These are phyloP conservation scores for Cotesia typhae DNA, from an alignment of 1,140 invertebrate species.

Conservation along the genomic window DNA sequence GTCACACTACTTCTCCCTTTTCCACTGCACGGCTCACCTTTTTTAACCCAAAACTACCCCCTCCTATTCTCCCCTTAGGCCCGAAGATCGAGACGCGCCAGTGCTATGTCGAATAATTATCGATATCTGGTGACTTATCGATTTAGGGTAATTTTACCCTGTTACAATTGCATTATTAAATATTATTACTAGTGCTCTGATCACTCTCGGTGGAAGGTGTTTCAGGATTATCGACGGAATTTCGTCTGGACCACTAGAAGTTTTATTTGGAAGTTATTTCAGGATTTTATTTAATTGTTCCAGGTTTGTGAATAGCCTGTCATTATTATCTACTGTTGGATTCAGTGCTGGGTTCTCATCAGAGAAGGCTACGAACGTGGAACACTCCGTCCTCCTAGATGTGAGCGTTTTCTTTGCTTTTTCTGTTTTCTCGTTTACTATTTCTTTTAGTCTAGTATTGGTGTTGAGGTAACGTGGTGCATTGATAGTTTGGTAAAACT, in stretches of 20 bases:
- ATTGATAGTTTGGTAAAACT: constrained; percentile 22
- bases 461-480: constrained; percentile 14
- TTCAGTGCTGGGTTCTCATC: background rate
- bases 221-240: constrained; percentile 34
- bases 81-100: too few species aligned
- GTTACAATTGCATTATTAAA: constrained; percentile 27
- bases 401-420: constrained; percentile 1
- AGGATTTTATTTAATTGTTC: constrained; percentile 5
- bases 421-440: background rate
- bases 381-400: background rate
- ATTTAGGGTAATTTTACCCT: too few species aligned
- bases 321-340: background rate
- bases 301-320: background rate
- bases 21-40: too few species aligned
- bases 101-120: too few species aligned
- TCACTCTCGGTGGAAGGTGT: constrained; percentile 21
- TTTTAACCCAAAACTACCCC: too few species aligned
- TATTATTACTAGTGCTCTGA: constrained; percentile 11
- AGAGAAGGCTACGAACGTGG: constrained; percentile 7
- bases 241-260: constrained; percentile 30
- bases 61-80: too few species aligned
- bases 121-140: too few species aligned
- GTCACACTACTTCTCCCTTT: too few species aligned
- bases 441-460: constrained; percentile 5
- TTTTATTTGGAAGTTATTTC: constrained; percentile 29